Evolutionary conservation across 2,113 vertebrate species (phyloP), one percentile per base, ranked within the genome.

Genomic region (Fulmarus glacialis): DNA sequence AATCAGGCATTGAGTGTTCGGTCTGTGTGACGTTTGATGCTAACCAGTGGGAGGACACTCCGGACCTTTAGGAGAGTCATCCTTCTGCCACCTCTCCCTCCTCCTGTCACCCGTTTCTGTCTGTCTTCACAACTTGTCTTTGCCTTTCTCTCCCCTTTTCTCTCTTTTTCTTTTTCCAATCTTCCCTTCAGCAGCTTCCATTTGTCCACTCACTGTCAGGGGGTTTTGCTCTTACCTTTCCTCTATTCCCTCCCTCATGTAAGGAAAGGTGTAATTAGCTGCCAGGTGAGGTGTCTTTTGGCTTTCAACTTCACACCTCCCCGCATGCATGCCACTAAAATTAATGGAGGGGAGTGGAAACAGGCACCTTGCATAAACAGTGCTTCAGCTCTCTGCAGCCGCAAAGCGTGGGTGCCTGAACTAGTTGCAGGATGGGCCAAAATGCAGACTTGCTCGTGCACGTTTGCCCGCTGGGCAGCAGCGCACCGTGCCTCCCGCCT

Each of bases 401-500:
- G 23, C 29, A 15, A 13, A 66, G 55, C 1, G 0, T 1, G 2
- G 10, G 6, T 53, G 43, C 64, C 58, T 55, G 59, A 30, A 14
- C 24, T 21, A 27, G 52, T 53, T 62, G 30, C 36, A 42, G 26
- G 52, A 50, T 10, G 24, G 45, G 29, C 64, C 1, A 1, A 32
- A 64, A 36, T 6, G 24, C 70, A 23, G 47, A 18, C 6, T n/a
- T 15, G 34, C 68, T 50, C 0, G 1, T 18, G 34, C 16, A 5
- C 1, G 0, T 43, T 67, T 1, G 3, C 36, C 24, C 9, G 0
- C 12, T 2, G 15, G 77, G 62, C 58, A 50, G 60, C 87, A 3
- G 0, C 3, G 2, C 3, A 0, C 12, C 0, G 0, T 4, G 14
- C 23, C 59, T 74, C 64, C 23, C 2, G 6, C 42, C 59, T 34